Percentiles rank a stretch among this genome's conserved stretches.
Conservation (phyloP, 2,113 vertebrate genomes). For the Bettongia penicillata region DNA sequence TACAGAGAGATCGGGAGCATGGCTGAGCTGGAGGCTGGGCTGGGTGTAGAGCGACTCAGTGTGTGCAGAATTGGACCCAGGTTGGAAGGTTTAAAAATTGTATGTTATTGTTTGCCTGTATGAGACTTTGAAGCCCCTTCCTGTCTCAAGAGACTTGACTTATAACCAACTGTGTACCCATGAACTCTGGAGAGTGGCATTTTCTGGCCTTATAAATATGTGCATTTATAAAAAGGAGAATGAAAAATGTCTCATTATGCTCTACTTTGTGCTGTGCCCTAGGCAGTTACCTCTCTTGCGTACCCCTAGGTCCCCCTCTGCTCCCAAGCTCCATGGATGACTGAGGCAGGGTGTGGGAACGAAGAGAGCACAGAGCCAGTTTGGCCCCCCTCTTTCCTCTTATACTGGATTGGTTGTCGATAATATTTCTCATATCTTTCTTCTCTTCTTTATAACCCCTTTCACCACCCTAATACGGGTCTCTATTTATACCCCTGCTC, state of each 20-base stretch:
- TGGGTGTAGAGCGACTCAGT: background rate
- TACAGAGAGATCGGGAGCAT: background rate
- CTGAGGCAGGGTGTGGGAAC: background rate
- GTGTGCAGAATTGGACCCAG: background rate
- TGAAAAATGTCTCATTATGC: background rate
- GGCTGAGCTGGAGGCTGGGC: background rate
- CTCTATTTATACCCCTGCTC: background rate
- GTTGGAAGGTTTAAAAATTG: background rate
- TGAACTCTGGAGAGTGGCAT: background rate
- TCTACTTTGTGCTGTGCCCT: background rate
- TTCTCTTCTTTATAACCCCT: background rate
- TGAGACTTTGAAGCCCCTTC: background rate
- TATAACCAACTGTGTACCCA: background rate
- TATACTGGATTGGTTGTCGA: background rate
- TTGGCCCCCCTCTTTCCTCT: background rate
- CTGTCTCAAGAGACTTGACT: background rate
- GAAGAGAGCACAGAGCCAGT: background rate
- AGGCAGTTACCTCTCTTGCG: background rate
- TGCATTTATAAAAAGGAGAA: background rate
- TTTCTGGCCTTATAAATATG: background rate
- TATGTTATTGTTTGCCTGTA: background rate
- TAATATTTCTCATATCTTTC: background rate
- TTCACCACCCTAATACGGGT: background rate
- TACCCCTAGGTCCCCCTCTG: background rate
- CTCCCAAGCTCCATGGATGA: background rate